These are phyloP conservation scores for Diabrotica undecimpunctata DNA, from an alignment of 1,140 invertebrate genomes.

Conservation along the genomic window DNA sequence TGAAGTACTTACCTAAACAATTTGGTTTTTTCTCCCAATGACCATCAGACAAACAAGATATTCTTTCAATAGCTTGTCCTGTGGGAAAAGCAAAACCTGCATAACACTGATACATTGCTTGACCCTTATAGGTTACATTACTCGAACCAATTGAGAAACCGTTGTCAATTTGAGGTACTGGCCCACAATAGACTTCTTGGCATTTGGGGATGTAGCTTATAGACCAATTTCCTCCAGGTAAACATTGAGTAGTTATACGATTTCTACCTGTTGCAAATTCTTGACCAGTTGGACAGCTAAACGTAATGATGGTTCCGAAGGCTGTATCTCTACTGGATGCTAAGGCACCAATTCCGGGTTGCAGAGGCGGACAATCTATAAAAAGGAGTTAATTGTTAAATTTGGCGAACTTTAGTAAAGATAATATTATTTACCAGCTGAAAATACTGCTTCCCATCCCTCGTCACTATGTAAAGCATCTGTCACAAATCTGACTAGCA, in stretches of 20 bases:
- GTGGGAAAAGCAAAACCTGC: slow-evolving; percentile 92
- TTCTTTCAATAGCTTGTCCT: slow-evolving; percentile 80
- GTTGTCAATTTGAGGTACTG: slow-evolving; percentile 95
- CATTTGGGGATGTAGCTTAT: slow-evolving; percentile 89
- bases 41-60: slow-evolving; percentile 83
- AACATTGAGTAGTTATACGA: slow-evolving; percentile 79
- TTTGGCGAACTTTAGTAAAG: neutral
- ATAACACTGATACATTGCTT: slow-evolving; percentile 94
- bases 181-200: slow-evolving; percentile 96
- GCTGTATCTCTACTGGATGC: slow-evolving; percentile 88
- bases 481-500: slow-evolving; percentile 82
- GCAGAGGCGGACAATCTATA: slow-evolving; percentile 82
- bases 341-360: slow-evolving; percentile 80
- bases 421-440: slow-evolving; percentile 63
- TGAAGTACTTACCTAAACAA: slow-evolving; percentile 64
- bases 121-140: slow-evolving; percentile 89
- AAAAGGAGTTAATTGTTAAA: slow-evolving; percentile 32
- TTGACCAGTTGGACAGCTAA: slow-evolving; percentile 89
- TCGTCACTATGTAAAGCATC: slow-evolving; percentile 80
- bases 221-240: slow-evolving; percentile 90
- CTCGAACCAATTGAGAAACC: slow-evolving; percentile 93
- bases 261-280: slow-evolving; percentile 89
- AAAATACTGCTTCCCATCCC: slow-evolving; percentile 88
- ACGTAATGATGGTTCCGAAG: slow-evolving; percentile 85
- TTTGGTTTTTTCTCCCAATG: slow-evolving; percentile 88